A percentile compares a stretch with the other conserved stretches of the same genome.
These are phyloP conservation scores for Eremophila alpestris DNA, from an alignment of 2,797 vertebrate genomes.

Conservation along the genomic window DNA sequence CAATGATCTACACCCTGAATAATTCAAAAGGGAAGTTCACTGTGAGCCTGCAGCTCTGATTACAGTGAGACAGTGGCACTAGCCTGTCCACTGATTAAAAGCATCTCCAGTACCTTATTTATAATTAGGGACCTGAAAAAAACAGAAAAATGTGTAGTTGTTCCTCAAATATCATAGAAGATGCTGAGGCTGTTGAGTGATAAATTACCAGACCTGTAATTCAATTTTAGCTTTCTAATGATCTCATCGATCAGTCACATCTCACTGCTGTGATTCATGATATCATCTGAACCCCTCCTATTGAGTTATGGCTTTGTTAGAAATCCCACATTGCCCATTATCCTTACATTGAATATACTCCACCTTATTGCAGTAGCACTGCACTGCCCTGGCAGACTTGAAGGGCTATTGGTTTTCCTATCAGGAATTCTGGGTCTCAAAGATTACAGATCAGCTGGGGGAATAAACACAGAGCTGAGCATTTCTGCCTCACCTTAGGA, in stretches of 20 bases:
- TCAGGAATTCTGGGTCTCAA: background rate
- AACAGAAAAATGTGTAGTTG: background rate
- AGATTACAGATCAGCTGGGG: background rate
- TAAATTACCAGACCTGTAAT: slow-evolving; percentile 50
- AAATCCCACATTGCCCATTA: slow-evolving; percentile 47
- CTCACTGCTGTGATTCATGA: background rate
- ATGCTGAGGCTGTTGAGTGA: background rate
- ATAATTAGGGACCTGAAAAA: background rate
- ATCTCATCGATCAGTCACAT: slow-evolving; percentile 63
- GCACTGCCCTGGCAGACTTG: background rate
- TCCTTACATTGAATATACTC: background rate
- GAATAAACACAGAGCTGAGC: background rate
- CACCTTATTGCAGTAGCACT: slow-evolving; percentile 2
- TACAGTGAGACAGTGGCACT: slow-evolving; percentile 26
- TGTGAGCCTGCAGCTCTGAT: slow-evolving; percentile 41
- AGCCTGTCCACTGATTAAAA: slow-evolving; percentile 45
- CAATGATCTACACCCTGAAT: slow-evolving; percentile 37
- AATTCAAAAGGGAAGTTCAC: slow-evolving; percentile 53
- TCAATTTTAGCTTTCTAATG: slow-evolving; percentile 53
- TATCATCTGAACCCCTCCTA: slow-evolving; percentile 17
- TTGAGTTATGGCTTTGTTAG: slow-evolving; percentile 53
- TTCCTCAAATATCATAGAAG: slow-evolving; percentile 42
- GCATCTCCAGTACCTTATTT: slow-evolving; percentile 16
- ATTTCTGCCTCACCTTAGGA: background rate
- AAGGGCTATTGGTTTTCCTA: background rate